Base-by-base conservation (phyloP, 2,797 vertebrate genomes). In the Bradypus variegatus region DNA sequence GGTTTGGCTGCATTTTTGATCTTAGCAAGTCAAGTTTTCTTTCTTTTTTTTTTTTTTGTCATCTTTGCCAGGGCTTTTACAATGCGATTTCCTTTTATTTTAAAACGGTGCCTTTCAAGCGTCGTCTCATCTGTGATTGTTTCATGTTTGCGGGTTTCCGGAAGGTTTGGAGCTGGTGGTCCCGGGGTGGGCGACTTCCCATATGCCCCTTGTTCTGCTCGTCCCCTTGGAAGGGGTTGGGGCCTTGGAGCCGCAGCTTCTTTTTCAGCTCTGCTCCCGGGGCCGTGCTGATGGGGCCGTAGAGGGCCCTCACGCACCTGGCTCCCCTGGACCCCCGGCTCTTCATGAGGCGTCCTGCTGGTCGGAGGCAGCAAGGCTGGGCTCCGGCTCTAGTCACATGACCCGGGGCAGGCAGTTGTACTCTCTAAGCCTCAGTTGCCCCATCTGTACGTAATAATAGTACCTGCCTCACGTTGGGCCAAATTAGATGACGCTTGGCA, bases 31-130 rank as follows among this genome's bases (percentile, higher is more conserved):
- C 41, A 45, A 45, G 41, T 94, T 95, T 86, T 83, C 82, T 92
- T 96, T 72, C 78, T 58, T 95, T 96, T 45, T 60, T 60, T 41
- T 96, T 95, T 97, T 95, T 96, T 97, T 62, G 0, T 97, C 94
- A 95, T 96, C 95, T 97, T 97, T 97, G 96, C 97, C 90, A 92
- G 96, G 95, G 96, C 90, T 97, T 97, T 97, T 97, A 94, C 94
- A 85, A 93, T 96, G 92, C 64, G 94, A 95, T 79, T 96, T 97
- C 95, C 96, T 97, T 94, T 96, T 96, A 97, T 97, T 95, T 95
- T 95, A 95, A 94, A 95, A 92, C 80, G 91, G 93, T 55, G 85
- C 87, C 91, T 95, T 96, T 96, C 62, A 96, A 91, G 92, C 93
- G 69, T 96, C 93, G 94, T 97, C 91, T 97, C 93, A 97, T 97